Evolutionary conservation across 2,888 invertebrate genomes (phyloP).

Genomic region (Oeneis ivallda): DNA sequence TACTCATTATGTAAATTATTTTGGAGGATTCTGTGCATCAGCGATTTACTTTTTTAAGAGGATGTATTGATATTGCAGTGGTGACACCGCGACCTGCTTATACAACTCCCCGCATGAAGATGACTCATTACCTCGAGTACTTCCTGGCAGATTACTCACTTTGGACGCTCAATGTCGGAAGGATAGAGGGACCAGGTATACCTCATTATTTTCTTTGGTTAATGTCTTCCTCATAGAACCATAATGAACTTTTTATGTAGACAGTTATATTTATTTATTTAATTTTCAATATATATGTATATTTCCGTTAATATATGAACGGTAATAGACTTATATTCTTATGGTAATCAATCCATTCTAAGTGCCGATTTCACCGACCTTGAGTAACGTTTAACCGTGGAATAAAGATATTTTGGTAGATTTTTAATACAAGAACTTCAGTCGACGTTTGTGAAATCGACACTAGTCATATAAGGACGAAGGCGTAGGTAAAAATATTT

Average conservation of each 20-base stretch:
- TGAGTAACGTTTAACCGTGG: no score
- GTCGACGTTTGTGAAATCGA: no score
- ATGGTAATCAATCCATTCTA: not conserved
- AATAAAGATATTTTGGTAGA: no score
- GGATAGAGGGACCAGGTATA: slow-evolving; percentile 92
- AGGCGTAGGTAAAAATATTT: not conserved
- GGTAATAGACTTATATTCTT: slow-evolving; percentile 5
- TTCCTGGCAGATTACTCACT: slow-evolving; percentile 93
- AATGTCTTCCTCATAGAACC: slow-evolving; percentile 13
- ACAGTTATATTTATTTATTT: not conserved
- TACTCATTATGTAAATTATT: slow-evolving; percentile 2
- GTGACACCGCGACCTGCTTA: slow-evolving; percentile 95
- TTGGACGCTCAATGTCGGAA: slow-evolving; percentile 96
- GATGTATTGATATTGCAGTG: slow-evolving; percentile 83
- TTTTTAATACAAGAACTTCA: no score
- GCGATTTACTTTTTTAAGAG: slow-evolving; percentile 1
- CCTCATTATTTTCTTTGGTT: not conserved
- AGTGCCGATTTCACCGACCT: no score
- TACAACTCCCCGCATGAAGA: slow-evolving; percentile 97
- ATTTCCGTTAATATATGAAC: not conserved
- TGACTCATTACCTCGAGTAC: slow-evolving; percentile 91
- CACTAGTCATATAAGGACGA: not conserved
- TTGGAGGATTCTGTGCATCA: not conserved
- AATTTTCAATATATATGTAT: no score
- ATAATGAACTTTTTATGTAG: slow-evolving; percentile 4